Evolutionary conservation across 2,797 vertebrate species (phyloP).

Genomic region (Morus bassanus): DNA sequence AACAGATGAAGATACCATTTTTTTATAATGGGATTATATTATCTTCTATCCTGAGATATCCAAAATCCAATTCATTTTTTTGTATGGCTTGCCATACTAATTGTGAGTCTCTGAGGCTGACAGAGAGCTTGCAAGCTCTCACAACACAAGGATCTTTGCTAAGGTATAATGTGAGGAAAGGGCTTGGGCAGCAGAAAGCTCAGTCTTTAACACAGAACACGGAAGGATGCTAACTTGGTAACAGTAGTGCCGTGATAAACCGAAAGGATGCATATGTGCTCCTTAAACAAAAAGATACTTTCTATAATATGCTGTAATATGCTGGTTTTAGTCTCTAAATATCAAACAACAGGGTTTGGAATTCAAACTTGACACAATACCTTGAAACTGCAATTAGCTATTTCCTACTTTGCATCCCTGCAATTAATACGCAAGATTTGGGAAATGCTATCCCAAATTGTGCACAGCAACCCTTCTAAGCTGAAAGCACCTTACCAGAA

Average conservation of each 20-base stretch:
- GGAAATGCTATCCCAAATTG: neutral
- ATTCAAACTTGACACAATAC: rapidly evolving
- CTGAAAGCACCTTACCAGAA: neutral
- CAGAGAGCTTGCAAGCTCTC: neutral
- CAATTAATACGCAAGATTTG: neutral
- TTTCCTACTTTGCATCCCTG: neutral
- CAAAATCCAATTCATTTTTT: neutral
- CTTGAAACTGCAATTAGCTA: neutral
- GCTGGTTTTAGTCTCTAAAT: neutral
- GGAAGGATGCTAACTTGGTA: neutral
- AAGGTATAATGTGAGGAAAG: rapidly evolving
- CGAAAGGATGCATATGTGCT: rapidly evolving
- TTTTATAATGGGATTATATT: neutral
- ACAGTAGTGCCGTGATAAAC: rapidly evolving
- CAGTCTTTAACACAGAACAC: neutral
- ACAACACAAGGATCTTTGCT: neutral
- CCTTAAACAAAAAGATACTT: neutral
- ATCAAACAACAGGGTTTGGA: neutral
- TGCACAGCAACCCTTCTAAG: rapidly evolving
- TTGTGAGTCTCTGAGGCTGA: neutral
- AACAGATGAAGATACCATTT: neutral
- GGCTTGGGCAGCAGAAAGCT: neutral
- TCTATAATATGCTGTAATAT: neutral
- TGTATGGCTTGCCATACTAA: neutral
- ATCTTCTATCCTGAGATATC: neutral